These are phyloP conservation scores for Leucophenga montana DNA, from an alignment of 2,888 invertebrate genomes.

Conservation along the genomic window DNA sequence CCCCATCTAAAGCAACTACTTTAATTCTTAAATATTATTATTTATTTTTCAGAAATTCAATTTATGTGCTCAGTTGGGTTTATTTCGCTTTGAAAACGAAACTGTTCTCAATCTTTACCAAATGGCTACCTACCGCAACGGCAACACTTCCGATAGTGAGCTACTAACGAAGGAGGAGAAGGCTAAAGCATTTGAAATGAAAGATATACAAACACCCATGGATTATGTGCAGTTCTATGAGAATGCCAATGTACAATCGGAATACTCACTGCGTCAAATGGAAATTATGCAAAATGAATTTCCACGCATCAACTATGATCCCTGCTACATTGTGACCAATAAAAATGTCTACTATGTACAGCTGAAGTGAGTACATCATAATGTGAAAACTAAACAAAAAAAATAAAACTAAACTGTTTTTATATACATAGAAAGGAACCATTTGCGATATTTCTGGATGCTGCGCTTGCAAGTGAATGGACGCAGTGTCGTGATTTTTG, in stretches of 20 bases:
- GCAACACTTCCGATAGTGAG: constrained; percentile 46
- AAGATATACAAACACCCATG: constrained; percentile 68
- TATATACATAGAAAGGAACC: constrained; percentile 67
- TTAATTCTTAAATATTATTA: not conserved
- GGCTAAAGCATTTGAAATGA: constrained; percentile 66
- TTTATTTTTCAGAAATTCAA: constrained; percentile 64
- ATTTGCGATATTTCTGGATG: constrained; percentile 70
- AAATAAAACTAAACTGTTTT: not conserved
- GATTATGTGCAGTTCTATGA: constrained; percentile 70
- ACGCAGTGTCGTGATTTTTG: constrained; percentile 72
- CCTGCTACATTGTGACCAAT: constrained; percentile 72
- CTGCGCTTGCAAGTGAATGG: constrained; percentile 68
- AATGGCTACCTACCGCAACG: constrained; percentile 64
- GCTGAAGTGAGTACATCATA: constrained; percentile 58
- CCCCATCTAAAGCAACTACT: too few relatives aligned
- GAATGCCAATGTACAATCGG: constrained; percentile 57
- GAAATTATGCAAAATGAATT: constrained; percentile 72
- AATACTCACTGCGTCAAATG: constrained; percentile 68
- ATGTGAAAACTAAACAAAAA: constrained; percentile 3
- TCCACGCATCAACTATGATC: constrained; percentile 72
- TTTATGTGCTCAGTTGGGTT: constrained; percentile 61
- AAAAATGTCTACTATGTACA: constrained; percentile 72
- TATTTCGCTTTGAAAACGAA: constrained; percentile 71
- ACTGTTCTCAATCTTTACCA: constrained; percentile 71
- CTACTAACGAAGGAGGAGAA: constrained; percentile 65